Conservation (phyloP, 53 echinoderm and acorn worm species). For the Zoroaster sp. region DNA sequence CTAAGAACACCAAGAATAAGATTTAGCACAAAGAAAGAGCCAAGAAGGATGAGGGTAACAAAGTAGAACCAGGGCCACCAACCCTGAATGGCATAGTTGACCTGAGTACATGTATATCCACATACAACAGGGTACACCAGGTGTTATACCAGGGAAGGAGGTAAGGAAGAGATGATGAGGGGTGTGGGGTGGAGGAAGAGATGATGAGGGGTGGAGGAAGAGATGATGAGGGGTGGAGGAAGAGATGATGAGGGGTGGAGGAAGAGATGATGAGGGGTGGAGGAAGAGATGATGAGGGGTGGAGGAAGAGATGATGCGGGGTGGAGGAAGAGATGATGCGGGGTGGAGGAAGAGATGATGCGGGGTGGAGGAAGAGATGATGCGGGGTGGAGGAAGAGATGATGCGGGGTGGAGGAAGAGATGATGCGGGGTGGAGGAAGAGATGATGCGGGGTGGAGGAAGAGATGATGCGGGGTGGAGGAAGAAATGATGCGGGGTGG, state of each 20-base stretch:
- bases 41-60: slow-evolving; percentile 66
- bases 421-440: not conserved
- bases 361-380: not conserved
- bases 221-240: not conserved
- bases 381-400: not conserved
- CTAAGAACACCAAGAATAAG: slow-evolving; percentile 73
- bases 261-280: not conserved
- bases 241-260: not conserved
- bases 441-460: not conserved
- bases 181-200: not conserved
- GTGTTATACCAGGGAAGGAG: not conserved
- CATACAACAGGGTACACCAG: not conserved
- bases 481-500: not conserved
- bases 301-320: not conserved
- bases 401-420: not conserved
- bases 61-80: slow-evolving; percentile 63
- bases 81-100: slow-evolving; percentile 60
- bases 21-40: slow-evolving; percentile 69
- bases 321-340: not conserved
- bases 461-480: not conserved
- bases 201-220: not conserved
- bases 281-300: not conserved
- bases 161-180: not conserved
- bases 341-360: not conserved
- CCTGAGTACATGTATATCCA: slow-evolving; percentile 11